Conservation (phyloP, 2,113 vertebrate species). For the Anguilla rostrata region DNA sequence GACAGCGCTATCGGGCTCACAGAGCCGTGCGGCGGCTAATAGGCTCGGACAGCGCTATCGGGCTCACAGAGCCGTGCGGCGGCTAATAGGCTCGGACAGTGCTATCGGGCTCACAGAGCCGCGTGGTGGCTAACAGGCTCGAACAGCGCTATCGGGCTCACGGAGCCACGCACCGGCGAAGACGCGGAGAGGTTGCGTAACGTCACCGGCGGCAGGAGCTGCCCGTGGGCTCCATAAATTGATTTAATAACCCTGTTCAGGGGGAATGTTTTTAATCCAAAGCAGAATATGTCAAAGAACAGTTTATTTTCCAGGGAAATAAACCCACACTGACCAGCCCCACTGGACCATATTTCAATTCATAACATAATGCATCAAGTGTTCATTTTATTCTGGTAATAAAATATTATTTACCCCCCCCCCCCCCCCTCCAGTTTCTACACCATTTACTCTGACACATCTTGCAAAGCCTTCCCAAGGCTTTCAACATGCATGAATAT, state of each 20-base stretch:
- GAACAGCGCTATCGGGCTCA: neutral
- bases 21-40: neutral
- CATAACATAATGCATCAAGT: neutral
- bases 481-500: constrained; percentile 5
- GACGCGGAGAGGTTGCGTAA: neutral
- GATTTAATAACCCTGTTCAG: neutral
- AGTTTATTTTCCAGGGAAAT: neutral
- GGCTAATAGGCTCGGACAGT: neutral
- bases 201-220: neutral
- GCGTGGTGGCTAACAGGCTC: neutral
- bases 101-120: no score
- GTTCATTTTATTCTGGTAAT: neutral
- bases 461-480: neutral
- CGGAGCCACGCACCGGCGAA: neutral
- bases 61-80: neutral
- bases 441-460: constrained; percentile 12
- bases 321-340: neutral
- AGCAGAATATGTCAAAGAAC: neutral
- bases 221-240: neutral
- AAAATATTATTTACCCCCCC: no score
- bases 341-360: neutral
- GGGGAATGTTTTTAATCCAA: neutral
- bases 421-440: neutral
- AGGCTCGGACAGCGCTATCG: neutral
- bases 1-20: neutral